phyloP scores from a whole-genome alignment of 2,797 vertebrate genomes.

The Amniataba percoides region DNA sequence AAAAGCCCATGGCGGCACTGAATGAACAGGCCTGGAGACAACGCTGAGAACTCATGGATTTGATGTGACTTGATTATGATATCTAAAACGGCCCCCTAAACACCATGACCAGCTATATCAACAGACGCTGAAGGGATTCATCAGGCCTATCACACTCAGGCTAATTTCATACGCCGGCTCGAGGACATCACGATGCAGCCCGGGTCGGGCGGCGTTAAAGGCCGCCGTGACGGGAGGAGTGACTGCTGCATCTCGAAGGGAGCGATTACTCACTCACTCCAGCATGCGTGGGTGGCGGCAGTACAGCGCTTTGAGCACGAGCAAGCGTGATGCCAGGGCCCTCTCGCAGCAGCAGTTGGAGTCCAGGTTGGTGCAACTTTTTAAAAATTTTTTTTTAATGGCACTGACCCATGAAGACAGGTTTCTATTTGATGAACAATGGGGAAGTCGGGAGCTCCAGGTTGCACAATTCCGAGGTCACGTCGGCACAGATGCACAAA shows the following conservation, averaged over 20 bases:
- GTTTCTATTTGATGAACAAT: slow-evolving; percentile 41
- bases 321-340: slow-evolving; percentile 22
- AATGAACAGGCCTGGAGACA: slow-evolving; percentile 72
- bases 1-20: slow-evolving; percentile 68
- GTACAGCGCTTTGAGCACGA: slow-evolving; percentile 1
- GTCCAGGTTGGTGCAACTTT: too few relatives aligned
- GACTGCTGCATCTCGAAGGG: slow-evolving; percentile 40
- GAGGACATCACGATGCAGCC: slow-evolving; percentile 33
- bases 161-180: slow-evolving; percentile 51
- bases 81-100: slow-evolving; percentile 63
- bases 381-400: slow-evolving; percentile 42
- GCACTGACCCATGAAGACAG: slow-evolving; percentile 34
- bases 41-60: slow-evolving; percentile 54
- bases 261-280: slow-evolving; percentile 60
- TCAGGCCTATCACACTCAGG: slow-evolving; percentile 54
- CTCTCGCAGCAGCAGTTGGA: not conserved
- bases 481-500: slow-evolving; percentile 19
- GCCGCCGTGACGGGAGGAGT: slow-evolving; percentile 45
- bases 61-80: slow-evolving; percentile 69
- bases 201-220: slow-evolving; percentile 31
- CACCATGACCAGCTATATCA: slow-evolving; percentile 61
- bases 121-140: slow-evolving; percentile 63
- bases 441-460: slow-evolving; percentile 20
- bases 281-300: slow-evolving; percentile 45
- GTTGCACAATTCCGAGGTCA: slow-evolving; percentile 27